These are phyloP conservation scores for Cinclus cinclus DNA, from an alignment of 2,113 vertebrate genomes.

Conservation along the genomic window DNA sequence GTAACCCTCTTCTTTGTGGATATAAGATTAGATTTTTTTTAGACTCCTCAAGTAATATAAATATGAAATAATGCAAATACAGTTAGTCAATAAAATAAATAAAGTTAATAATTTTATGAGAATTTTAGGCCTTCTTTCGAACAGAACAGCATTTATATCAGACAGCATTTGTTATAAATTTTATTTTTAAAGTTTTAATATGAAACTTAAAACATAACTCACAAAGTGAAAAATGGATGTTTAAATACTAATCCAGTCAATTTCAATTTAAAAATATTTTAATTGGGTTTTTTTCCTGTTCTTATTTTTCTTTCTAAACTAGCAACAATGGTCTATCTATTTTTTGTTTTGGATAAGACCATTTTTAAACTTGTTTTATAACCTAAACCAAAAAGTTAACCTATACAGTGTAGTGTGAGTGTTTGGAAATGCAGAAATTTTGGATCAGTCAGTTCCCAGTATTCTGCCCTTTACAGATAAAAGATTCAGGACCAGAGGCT, in stretches of 20 bases:
- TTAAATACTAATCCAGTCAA: neutral
- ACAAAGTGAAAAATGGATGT: neutral
- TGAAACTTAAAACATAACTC: neutral
- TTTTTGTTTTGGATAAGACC: neutral
- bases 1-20: neutral
- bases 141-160: neutral
- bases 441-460: neutral
- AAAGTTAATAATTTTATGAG: neutral
- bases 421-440: neutral
- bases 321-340: neutral
- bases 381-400: neutral
- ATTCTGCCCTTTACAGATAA: neutral
- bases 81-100: neutral
- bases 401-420: neutral
- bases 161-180: neutral
- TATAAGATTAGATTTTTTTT: neutral
- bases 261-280: neutral
- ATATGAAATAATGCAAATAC: neutral
- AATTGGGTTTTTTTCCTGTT: neutral
- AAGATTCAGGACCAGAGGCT: neutral
- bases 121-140: neutral
- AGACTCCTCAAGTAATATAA: neutral
- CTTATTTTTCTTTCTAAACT: neutral
- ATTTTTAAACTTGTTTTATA: neutral
- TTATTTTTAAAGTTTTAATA: neutral